Conservation (phyloP, 1,140 invertebrate genomes). For the Euura saliciscinereae region DNA sequence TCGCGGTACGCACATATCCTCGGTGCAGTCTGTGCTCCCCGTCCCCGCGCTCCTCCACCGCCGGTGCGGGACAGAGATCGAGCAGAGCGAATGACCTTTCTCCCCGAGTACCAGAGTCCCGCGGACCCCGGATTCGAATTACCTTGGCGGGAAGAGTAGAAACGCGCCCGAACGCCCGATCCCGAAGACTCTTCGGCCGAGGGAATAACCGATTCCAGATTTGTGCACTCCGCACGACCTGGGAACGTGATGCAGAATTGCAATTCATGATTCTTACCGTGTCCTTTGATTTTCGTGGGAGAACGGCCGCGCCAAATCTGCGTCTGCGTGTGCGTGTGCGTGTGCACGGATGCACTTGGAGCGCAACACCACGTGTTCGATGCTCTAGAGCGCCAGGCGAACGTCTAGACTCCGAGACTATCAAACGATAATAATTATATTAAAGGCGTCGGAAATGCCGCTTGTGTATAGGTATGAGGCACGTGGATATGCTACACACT, state of each 20-base stretch:
- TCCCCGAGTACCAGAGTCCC: not conserved
- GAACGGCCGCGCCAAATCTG: not conserved
- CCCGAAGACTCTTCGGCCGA: not conserved
- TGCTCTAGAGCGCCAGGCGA: not conserved
- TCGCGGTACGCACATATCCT: not conserved
- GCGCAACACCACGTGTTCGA: not conserved
- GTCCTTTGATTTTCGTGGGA: not conserved
- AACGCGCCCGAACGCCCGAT: not conserved
- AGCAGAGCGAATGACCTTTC: not conserved
- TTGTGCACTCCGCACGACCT: too few relatives aligned
- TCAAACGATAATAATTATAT: too few relatives aligned
- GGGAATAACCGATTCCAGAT: not conserved
- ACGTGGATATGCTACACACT: too few relatives aligned
- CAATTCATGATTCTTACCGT: not conserved
- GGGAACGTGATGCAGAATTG: not conserved
- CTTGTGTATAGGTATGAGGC: too few relatives aligned
- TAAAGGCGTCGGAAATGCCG: too few relatives aligned
- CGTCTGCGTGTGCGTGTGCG: not conserved
- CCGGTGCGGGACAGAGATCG: not conserved
- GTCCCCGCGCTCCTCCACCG: not conserved
- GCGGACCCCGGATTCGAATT: not conserved
- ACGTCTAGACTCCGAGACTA: too few relatives aligned
- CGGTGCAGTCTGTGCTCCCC: not conserved
- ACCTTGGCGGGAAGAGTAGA: not conserved
- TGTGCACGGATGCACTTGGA: not conserved